Percentiles rank a stretch among this genome's conserved stretches.
Conservation (phyloP, 2,113 vertebrate genomes). For the Esox niger region DNA sequence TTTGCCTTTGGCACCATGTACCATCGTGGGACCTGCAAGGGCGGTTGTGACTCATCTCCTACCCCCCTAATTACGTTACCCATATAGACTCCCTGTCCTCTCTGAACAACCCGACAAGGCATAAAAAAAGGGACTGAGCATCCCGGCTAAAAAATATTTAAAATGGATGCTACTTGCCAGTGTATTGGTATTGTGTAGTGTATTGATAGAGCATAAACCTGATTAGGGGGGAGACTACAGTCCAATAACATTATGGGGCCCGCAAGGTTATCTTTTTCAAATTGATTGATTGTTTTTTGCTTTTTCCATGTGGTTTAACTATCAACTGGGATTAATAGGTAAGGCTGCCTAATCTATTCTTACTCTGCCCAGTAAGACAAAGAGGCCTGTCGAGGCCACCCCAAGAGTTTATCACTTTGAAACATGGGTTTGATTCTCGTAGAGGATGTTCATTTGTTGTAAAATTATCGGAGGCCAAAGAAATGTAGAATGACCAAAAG, state of each 20-base stretch:
- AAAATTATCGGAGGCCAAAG: not conserved
- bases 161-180: slow-evolving; percentile 45
- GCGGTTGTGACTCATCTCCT: slow-evolving; percentile 23
- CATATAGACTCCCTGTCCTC: not conserved
- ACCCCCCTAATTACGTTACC: slow-evolving; percentile 3
- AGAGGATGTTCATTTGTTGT: slow-evolving; percentile 43
- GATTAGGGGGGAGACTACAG: slow-evolving; percentile 52
- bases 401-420: slow-evolving; percentile 49
- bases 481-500: not conserved
- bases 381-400: slow-evolving; percentile 35
- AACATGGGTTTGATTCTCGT: slow-evolving; percentile 21
- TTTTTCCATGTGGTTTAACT: slow-evolving; percentile 45
- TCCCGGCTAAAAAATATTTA: slow-evolving; percentile 9
- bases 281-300: slow-evolving; percentile 50
- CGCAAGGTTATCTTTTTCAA: slow-evolving; percentile 42
- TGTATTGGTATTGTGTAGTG: too few species aligned
- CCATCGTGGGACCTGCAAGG: slow-evolving; percentile 38
- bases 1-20: slow-evolving; percentile 17
- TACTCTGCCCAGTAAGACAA: slow-evolving; percentile 44
- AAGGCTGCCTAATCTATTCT: slow-evolving; percentile 46
- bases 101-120: slow-evolving; percentile 26
- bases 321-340: slow-evolving; percentile 56
- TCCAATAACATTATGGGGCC: slow-evolving; percentile 51
- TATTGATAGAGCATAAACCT: slow-evolving; percentile 39
- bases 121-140: slow-evolving; percentile 28